phyloP scores from a whole-genome alignment of 2,888 invertebrate species.

The Drosophila longiperda region DNA sequence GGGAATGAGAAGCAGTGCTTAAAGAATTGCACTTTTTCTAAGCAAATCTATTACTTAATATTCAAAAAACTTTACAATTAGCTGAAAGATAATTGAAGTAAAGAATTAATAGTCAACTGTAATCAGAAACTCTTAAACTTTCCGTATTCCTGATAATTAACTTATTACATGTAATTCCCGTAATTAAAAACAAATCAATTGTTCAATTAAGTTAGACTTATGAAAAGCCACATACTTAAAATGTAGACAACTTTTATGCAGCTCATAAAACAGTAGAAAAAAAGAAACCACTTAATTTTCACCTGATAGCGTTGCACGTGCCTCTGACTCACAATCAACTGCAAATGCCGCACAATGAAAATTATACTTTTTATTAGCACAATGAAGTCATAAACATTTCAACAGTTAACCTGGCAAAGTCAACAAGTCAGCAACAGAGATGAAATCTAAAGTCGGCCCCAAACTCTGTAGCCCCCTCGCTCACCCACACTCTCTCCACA shows the following conservation, averaged over 20 bases:
- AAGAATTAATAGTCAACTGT: not conserved
- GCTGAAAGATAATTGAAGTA: not conserved
- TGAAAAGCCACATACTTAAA: slow-evolving; percentile 5
- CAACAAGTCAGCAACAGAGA: slow-evolving; percentile 78
- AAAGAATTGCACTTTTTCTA: not conserved
- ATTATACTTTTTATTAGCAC: slow-evolving; percentile 76
- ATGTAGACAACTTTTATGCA: slow-evolving; percentile 12
- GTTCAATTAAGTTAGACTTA: not conserved
- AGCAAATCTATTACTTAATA: not conserved
- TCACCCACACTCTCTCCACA: not conserved
- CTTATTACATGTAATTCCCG: not conserved
- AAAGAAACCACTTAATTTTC: slow-evolving; percentile 31
- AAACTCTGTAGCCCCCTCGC: not conserved
- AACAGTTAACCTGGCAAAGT: slow-evolving; percentile 72
- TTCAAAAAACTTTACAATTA: not conserved
- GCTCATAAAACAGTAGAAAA: slow-evolving; percentile 24
- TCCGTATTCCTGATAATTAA: not conserved
- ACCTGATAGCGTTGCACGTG: slow-evolving; percentile 48
- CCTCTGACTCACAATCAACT: slow-evolving; percentile 3
- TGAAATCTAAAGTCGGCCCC: slow-evolving; percentile 69
- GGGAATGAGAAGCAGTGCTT: not conserved
- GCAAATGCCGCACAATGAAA: slow-evolving; percentile 38
- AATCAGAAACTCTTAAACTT: not conserved
- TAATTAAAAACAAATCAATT: slow-evolving; percentile 2
- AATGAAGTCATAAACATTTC: slow-evolving; percentile 80